Evolutionary conservation across 2,113 vertebrate genomes (phyloP), one percentile per base, ranked within the genome.

Genomic region (Oncorhynchus masou): DNA sequence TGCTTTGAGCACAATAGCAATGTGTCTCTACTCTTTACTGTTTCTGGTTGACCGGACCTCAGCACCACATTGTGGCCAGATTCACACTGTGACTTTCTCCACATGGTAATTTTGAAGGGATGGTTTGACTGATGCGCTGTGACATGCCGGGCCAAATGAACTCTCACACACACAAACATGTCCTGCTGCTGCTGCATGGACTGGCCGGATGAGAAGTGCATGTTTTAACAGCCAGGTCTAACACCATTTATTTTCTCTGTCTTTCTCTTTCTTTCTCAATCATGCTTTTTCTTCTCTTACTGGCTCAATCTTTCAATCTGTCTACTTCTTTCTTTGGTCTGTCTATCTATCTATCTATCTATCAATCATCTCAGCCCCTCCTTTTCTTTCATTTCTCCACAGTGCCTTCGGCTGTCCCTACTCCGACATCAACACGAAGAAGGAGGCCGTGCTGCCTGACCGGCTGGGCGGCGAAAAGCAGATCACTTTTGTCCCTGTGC

Each of bases 391-490:
- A n/a, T 69, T 25, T 70, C 24, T 68, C 64, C 45, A 24, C 84
- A 93, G 93, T 92, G 92, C 93, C 85, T 94, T 94, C n/a, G 94
- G 94, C 31, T 94, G 94, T 84, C 94, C 94, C 0, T 94, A 94
- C 76, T 94, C 94, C 0, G 94, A 94, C 39, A 93, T 91, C 11
- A 94, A 94, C 74, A 80, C 92, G 84, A 89, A 88, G 57, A 94
- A 94, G 51, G 94, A 94, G 71, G 80, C 84, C 64, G 80, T 87
- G 71, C 87, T 94, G 66, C 93, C 92, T 1, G 93, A 94, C 75
- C 86, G 94, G 39, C 83, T 94, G 49, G 93, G 91, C 31, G 89
- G 87, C 49, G 93, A 92, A 78, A 83, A 87, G 67, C 86, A 83
- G 24, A 73, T 92, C 72, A 86, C 87, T n/a, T 85, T 92, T 0